Percentiles rank a stretch among this genome's conserved stretches.
phyloP scores from a whole-genome alignment of 1,140 invertebrate genomes.

The Drosophila subobscura region DNA sequence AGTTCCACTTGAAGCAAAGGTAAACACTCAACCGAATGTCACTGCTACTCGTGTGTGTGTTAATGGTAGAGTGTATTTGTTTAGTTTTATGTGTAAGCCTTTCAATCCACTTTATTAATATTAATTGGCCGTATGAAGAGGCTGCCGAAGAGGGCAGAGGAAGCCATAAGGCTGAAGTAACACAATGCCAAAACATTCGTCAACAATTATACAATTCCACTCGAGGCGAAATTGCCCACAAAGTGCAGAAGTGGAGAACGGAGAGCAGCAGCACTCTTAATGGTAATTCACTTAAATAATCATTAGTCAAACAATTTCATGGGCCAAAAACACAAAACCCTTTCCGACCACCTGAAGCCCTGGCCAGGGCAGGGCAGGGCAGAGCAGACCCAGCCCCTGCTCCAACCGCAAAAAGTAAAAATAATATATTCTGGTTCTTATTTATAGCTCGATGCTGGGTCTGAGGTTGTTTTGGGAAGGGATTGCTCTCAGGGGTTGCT shows the following conservation, averaged over 20 bases:
- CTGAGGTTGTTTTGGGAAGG: conserved; percentile 19
- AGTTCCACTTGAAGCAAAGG: conserved; percentile 19
- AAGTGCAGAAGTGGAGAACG: background rate
- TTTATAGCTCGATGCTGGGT: conserved; percentile 31
- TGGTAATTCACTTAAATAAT: conserved; percentile 81
- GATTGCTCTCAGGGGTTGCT: conserved; percentile 19
- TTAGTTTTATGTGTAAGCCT: conserved; percentile 71
- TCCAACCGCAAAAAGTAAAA: conserved; percentile 35
- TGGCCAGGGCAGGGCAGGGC: too few relatives aligned
- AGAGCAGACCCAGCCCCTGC: background rate
- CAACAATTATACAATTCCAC: conserved; percentile 78
- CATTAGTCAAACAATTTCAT: conserved; percentile 72
- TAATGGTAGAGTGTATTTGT: conserved; percentile 31
- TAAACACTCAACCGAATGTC: conserved; percentile 1
- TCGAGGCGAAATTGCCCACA: conserved; percentile 33
- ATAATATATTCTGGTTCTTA: conserved; percentile 47
- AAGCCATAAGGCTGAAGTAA: too few relatives aligned
- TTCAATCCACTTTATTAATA: conserved; percentile 81
- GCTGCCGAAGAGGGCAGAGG: conserved; percentile 5
- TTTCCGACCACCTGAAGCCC: conserved; percentile 11
- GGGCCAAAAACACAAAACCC: conserved; percentile 27
- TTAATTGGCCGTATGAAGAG: conserved; percentile 50
- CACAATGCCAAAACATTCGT: conserved; percentile 56
- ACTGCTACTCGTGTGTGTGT: conserved; percentile 1
- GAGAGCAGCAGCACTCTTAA: conserved; percentile 49